A percentile compares a stretch with the other conserved stretches of the same genome.
Evolutionary conservation across 64 coral and sea anemone species (phyloP).

Genomic region (Dendronephthya gigantea): DNA sequence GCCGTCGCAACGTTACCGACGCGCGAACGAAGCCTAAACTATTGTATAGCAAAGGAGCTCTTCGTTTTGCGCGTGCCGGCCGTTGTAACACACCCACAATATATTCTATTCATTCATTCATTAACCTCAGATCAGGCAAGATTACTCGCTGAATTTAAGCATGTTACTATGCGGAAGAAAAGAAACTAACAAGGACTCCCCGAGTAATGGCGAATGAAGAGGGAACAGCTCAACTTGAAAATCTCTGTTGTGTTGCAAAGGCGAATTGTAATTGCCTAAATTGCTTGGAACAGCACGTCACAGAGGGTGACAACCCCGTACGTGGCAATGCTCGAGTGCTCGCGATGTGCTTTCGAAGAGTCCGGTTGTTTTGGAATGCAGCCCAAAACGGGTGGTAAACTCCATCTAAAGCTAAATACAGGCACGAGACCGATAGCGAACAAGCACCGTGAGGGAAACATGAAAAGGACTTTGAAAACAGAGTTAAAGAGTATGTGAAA

Average conservation of each 20-base stretch:
- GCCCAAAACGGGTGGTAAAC: constrained; percentile 22
- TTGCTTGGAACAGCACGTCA: constrained; percentile 33
- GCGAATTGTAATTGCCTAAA: constrained; percentile 35
- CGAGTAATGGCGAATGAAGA: constrained; percentile 15
- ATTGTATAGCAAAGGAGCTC: background rate
- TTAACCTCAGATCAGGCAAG: constrained; percentile 42
- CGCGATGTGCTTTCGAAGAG: constrained; percentile 23
- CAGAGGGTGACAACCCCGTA: constrained; percentile 16
- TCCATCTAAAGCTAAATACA: background rate
- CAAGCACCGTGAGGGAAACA: too few species aligned
- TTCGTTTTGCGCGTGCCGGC: too few species aligned
- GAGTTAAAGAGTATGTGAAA: background rate
- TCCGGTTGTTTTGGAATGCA: constrained; percentile 29
- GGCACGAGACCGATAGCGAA: too few species aligned
- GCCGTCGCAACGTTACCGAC: too few species aligned
- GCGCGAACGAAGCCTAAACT: constrained; percentile 10
- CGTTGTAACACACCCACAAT: too few species aligned
- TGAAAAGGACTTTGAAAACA: too few species aligned
- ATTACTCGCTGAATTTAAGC: constrained; percentile 23
- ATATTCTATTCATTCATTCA: background rate
- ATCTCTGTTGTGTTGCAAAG: constrained; percentile 26
- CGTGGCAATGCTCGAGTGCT: background rate
- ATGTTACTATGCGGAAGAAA: constrained; percentile 16
- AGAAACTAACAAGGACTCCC: constrained; percentile 2
- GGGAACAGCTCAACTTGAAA: background rate